Evolutionary conservation across 2,113 vertebrate species (phyloP).

Genomic region (Sebastes fasciatus): DNA sequence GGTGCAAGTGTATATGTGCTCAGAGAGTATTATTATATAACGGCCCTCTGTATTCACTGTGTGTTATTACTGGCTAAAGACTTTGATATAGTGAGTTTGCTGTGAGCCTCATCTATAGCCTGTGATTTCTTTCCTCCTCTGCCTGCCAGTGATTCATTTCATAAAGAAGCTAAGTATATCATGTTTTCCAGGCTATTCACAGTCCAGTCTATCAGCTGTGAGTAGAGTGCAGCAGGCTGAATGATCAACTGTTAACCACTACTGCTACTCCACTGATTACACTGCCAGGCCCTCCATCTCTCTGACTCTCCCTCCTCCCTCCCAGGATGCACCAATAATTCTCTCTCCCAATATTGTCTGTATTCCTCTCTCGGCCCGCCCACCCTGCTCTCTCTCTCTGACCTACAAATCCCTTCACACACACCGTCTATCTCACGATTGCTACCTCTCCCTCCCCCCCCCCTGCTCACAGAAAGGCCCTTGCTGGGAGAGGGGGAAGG

Average conservation of each 20-base stretch:
- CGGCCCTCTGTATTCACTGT: conserved; percentile 8
- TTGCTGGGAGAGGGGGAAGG: background rate
- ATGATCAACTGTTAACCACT: conserved; percentile 73
- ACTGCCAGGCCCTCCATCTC: conserved; percentile 42
- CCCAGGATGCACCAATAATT: conserved; percentile 46
- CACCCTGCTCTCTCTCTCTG: conserved; percentile 27
- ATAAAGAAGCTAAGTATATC: conserved; percentile 29
- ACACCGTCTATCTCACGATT: conserved; percentile 13
- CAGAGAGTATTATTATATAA: conserved; percentile 15
- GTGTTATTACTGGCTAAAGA: conserved; percentile 24
- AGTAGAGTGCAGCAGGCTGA: conserved; percentile 55
- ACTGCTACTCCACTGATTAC: conserved; percentile 67
- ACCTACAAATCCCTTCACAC: conserved; percentile 58
- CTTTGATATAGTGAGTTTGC: conserved; percentile 37
- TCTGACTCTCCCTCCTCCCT: conserved; percentile 4
- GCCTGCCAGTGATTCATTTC: conserved; percentile 43
- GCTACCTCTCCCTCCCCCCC: conserved; percentile 17
- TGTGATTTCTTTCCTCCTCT: conserved; percentile 16
- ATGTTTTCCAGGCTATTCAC: conserved; percentile 30
- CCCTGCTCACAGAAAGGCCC: background rate
- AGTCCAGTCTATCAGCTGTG: conserved; percentile 50
- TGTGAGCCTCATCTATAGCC: conserved; percentile 18
- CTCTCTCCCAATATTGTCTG: conserved; percentile 50
- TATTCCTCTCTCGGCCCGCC: conserved; percentile 7
- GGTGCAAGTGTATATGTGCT: conserved; percentile 3